Percentiles rank a stretch among this genome's conserved stretches.
phyloP scores from a whole-genome alignment of 2,888 invertebrate genomes.

The Epirrhoe tristata region DNA sequence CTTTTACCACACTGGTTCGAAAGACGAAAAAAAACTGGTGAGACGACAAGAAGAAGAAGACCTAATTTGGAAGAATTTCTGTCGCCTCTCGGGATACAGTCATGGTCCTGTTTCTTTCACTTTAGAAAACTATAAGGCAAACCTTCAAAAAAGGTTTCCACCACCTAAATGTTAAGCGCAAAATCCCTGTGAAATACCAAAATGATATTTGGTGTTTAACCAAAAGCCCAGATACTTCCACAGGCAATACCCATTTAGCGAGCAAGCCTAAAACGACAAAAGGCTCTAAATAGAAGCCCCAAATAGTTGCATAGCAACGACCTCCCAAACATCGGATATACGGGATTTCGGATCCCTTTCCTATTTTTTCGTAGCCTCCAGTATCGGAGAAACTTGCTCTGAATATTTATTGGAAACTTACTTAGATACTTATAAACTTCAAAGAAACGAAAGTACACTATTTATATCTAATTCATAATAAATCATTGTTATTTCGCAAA shows the following conservation, averaged over 20 bases:
- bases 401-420: conserved; percentile 22
- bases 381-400: conserved; percentile 18
- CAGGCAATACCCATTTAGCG: conserved; percentile 22
- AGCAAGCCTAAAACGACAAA: conserved; percentile 16
- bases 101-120: too few species aligned
- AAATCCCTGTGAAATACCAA: not conserved
- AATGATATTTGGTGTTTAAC: conserved; percentile 1
- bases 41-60: too few species aligned
- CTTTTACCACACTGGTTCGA: too few species aligned
- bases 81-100: too few species aligned
- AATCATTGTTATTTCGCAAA: too few species aligned
- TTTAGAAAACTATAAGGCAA: too few species aligned
- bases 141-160: not conserved
- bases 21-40: too few species aligned
- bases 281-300: conserved; percentile 12
- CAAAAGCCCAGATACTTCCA: not conserved
- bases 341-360: conserved; percentile 13
- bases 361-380: conserved; percentile 20
- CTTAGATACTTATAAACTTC: not conserved
- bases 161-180: not conserved
- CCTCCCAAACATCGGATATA: conserved; percentile 29
- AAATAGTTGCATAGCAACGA: conserved; percentile 29
- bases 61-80: too few species aligned
- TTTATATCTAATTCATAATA: too few species aligned
- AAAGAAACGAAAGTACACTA: not conserved